Conservation (phyloP, 2,113 vertebrate genomes). For the Hyperopisus bebe region DNA sequence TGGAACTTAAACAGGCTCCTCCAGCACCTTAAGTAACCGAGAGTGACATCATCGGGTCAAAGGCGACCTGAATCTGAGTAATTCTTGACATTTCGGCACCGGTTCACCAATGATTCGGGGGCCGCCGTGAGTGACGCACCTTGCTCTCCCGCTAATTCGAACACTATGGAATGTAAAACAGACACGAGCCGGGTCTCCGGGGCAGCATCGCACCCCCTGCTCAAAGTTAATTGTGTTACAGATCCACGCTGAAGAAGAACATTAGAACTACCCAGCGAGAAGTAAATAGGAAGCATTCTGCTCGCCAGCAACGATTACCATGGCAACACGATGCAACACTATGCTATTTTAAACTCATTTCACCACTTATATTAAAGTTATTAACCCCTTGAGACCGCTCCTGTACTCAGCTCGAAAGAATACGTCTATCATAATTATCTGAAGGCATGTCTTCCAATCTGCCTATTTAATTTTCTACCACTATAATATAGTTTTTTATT, state of each 20-base stretch:
- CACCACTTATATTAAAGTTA: constrained; percentile 61
- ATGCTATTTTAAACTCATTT: constrained; percentile 65
- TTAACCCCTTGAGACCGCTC: constrained; percentile 60
- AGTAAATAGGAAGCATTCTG: constrained; percentile 45
- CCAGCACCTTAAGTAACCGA: not conserved
- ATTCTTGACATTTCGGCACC: not conserved
- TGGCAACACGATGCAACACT: constrained; percentile 59
- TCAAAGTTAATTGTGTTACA: constrained; percentile 35
- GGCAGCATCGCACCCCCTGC: constrained; percentile 38
- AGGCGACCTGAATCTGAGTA: not conserved
- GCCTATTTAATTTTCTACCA: not conserved
- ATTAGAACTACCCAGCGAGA: constrained; percentile 52
- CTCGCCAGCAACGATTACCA: constrained; percentile 51
- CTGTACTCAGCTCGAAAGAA: constrained; percentile 52
- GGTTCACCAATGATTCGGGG: not conserved
- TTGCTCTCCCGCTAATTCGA: constrained; percentile 16
- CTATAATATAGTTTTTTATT: not conserved
- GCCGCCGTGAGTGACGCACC: not conserved
- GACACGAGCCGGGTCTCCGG: constrained; percentile 37
- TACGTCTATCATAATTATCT: constrained; percentile 60
- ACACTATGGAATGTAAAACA: constrained; percentile 27
- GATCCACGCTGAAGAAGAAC: constrained; percentile 47
- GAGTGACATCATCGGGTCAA: not conserved
- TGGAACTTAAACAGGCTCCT: not conserved
- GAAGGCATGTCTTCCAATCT: not conserved